These are phyloP conservation scores for Resseliella maxima DNA, from an alignment of 2,888 invertebrate genomes.

Conservation along the genomic window DNA sequence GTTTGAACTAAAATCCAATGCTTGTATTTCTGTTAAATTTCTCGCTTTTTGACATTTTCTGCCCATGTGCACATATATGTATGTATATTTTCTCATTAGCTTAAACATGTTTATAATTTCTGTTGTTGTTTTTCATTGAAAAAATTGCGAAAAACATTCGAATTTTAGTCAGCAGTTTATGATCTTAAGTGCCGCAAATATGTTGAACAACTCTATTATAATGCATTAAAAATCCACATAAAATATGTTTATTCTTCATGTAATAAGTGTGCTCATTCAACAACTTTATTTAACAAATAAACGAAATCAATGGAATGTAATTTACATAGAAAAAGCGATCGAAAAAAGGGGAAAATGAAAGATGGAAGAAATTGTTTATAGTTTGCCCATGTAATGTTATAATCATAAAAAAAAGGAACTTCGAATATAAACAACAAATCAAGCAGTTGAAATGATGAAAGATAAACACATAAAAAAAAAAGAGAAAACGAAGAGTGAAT, in stretches of 20 bases:
- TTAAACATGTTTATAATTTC: neutral
- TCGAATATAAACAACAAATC: neutral
- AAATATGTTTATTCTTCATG: slow-evolving; percentile 5
- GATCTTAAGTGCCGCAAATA: slow-evolving; percentile 17
- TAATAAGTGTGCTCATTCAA: neutral
- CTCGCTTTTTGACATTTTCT: neutral
- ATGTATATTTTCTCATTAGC: no score
- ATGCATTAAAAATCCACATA: neutral
- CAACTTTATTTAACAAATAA: slow-evolving; percentile 27
- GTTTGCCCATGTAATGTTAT: neutral
- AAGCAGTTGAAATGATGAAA: no score
- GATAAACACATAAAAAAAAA: no score
- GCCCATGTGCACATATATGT: neutral
- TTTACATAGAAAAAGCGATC: no score
- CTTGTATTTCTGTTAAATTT: neutral
- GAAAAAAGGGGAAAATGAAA: neutral
- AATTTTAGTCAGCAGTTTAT: slow-evolving; percentile 15
- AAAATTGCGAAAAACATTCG: neutral
- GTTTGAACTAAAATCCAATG: neutral
- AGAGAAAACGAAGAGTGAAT: neutral
- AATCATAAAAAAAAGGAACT: neutral
- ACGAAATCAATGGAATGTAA: no score
- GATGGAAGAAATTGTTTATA: neutral
- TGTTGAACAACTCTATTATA: neutral
- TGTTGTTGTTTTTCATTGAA: neutral